Percentiles rank a stretch among this genome's conserved stretches.
Conservation (phyloP, 2,113 vertebrate genomes). For the Crocuta crocuta region DNA sequence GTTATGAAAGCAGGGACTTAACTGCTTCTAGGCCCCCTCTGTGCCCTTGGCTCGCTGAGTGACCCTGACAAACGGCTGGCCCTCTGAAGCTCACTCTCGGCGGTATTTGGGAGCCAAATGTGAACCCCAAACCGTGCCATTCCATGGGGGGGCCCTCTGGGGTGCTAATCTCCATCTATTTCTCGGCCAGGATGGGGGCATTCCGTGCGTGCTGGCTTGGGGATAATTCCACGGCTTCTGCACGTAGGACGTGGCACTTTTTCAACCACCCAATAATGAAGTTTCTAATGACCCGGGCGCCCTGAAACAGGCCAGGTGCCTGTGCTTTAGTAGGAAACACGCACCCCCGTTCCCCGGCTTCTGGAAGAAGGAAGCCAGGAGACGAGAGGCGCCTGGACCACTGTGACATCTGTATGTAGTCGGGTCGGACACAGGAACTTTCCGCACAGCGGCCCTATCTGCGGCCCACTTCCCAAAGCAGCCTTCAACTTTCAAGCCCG, state of each 20-base stretch:
- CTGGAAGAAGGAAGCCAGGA: not conserved
- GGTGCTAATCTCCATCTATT: not conserved
- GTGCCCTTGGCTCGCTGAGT: no score
- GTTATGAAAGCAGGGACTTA: no score
- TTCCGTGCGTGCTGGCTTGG: rapidly evolving
- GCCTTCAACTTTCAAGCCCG: slow-evolving; percentile 59
- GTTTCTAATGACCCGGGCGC: rapidly evolving
- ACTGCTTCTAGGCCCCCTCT: rapidly evolving
- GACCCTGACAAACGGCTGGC: not conserved
- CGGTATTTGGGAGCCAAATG: rapidly evolving
- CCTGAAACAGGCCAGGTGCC: not conserved
- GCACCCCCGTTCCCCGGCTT: rapidly evolving
- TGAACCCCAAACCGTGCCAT: not conserved
- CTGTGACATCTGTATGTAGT: rapidly evolving
- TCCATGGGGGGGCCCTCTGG: rapidly evolving
- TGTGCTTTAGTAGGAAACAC: rapidly evolving
- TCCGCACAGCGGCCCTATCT: not conserved
- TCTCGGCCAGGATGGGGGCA: not conserved
- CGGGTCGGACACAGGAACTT: not conserved
- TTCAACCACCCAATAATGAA: not conserved
- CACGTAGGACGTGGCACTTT: rapidly evolving
- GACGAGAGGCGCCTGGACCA: not conserved
- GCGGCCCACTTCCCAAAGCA: not conserved
- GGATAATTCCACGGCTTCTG: rapidly evolving
- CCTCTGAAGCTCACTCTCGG: not conserved